These are phyloP conservation scores for Stigmatopora nigra DNA, from an alignment of 2,113 vertebrate species.

Conservation along the genomic window DNA sequence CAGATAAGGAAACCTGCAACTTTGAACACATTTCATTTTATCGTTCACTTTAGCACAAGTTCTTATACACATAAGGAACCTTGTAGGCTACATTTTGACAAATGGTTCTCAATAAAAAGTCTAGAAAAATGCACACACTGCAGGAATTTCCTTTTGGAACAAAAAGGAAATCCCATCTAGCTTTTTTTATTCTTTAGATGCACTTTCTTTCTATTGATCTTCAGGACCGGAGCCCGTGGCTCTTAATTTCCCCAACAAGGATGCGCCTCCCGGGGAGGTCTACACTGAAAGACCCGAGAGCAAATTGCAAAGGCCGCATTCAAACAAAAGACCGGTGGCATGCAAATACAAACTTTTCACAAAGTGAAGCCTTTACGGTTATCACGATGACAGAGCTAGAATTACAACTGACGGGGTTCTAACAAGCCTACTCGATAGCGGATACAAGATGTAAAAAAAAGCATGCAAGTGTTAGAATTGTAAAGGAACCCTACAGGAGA, in stretches of 20 bases:
- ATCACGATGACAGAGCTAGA: background rate
- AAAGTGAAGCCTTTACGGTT: background rate
- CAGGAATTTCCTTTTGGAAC: slow-evolving; percentile 30
- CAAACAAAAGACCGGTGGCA: slow-evolving; percentile 40
- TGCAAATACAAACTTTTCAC: slow-evolving; percentile 44
- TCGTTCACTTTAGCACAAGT: too few species aligned
- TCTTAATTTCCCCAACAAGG: slow-evolving; percentile 43
- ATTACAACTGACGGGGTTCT: background rate
- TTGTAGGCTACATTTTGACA: background rate
- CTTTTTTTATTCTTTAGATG: slow-evolving; percentile 17
- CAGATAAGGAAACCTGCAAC: too few species aligned
- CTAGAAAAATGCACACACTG: background rate
- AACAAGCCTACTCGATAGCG: background rate
- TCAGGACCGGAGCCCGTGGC: background rate
- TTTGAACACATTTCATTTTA: too few species aligned
- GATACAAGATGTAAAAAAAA: slow-evolving; percentile 1
- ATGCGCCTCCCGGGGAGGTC: slow-evolving; percentile 29
- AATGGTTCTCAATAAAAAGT: background rate
- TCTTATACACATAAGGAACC: too few species aligned
- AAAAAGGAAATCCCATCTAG: slow-evolving; percentile 37
- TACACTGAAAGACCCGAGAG: slow-evolving; percentile 6
- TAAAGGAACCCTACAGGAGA: slow-evolving; percentile 14
- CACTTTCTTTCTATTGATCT: slow-evolving; percentile 29
- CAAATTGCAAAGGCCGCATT: slow-evolving; percentile 14
- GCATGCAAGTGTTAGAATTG: background rate